Percentiles rank a stretch among this genome's conserved stretches.
Conservation (phyloP, 2,888 invertebrate species). For the Hoplodrina ambigua region DNA sequence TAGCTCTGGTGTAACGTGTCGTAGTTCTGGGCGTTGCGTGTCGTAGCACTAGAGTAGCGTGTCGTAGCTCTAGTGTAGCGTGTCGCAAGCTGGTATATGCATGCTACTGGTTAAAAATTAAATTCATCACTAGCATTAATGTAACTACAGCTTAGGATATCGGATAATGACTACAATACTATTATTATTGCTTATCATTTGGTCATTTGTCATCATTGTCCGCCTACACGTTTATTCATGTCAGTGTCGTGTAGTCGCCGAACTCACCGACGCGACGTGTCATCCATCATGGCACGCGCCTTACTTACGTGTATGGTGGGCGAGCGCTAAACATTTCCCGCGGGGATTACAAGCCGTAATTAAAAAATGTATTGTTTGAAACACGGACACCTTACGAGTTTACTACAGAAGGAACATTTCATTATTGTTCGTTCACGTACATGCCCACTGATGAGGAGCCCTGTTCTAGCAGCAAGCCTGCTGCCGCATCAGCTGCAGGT, state of each 20-base stretch:
- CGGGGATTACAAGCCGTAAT: slow-evolving; percentile 48
- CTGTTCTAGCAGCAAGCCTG: too few relatives aligned
- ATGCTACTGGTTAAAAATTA: too few relatives aligned
- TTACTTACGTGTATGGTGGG: slow-evolving; percentile 4
- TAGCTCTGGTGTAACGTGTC: not conserved
- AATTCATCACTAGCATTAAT: too few relatives aligned
- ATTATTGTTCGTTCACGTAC: too few relatives aligned
- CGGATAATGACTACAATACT: not conserved
- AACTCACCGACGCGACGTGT: not conserved
- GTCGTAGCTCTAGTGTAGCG: not conserved
- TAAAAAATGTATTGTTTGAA: slow-evolving; percentile 52
- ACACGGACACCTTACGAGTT: not conserved
- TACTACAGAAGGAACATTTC: slow-evolving; percentile 24
- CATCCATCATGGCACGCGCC: slow-evolving; percentile 35
- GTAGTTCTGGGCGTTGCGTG: not conserved
- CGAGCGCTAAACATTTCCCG: slow-evolving; percentile 11
- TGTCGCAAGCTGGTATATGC: too few relatives aligned
- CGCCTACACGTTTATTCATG: not conserved
- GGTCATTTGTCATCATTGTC: slow-evolving; percentile 9
- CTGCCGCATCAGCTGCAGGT: too few relatives aligned
- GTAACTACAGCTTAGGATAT: not conserved
- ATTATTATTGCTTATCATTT: not conserved
- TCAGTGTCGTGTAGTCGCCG: not conserved
- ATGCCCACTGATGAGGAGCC: too few relatives aligned
- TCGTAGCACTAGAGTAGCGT: not conserved